Evolutionary conservation across 2,888 invertebrate species (phyloP).

Genomic region (Epirrita christyi): DNA sequence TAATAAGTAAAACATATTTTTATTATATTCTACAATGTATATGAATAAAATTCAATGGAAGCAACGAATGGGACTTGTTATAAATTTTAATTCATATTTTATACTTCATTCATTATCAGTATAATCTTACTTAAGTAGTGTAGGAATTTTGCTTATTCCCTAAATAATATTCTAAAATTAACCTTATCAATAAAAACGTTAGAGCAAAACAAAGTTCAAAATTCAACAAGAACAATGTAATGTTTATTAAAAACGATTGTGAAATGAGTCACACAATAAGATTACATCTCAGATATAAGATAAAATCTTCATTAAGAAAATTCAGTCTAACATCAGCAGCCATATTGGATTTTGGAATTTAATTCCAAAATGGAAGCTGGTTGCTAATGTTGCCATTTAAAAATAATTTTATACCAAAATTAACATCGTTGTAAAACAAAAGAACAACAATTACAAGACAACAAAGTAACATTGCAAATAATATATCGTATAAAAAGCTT

Average conservation of each 20-base stretch:
- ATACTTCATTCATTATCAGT: conserved; percentile 34
- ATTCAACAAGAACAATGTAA: conserved; percentile 27
- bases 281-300: conserved; percentile 24
- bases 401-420: conserved; percentile 34
- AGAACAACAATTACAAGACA: conserved; percentile 26
- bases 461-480: conserved; percentile 31
- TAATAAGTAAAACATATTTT: conserved; percentile 59
- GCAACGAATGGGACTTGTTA: conserved; percentile 73
- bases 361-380: conserved; percentile 50
- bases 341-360: conserved; percentile 51
- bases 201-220: conserved; percentile 37
- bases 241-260: conserved; percentile 11
- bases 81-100: conserved; percentile 46
- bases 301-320: conserved; percentile 36
- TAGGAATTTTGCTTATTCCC: conserved; percentile 37
- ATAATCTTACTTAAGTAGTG: conserved; percentile 30
- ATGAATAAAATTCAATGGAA: conserved; percentile 76
- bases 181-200: conserved; percentile 28
- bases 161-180: conserved; percentile 26
- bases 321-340: conserved; percentile 65
- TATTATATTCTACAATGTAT: conserved; percentile 69
- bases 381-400: conserved; percentile 59
- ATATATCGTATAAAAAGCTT: conserved; percentile 50
- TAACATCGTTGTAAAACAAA: conserved; percentile 40
- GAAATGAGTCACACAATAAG: conserved; percentile 39